Evolutionary conservation across 2,888 invertebrate genomes (phyloP), one percentile per base, ranked within the genome.

Genomic region (Anoncus sp.): DNA sequence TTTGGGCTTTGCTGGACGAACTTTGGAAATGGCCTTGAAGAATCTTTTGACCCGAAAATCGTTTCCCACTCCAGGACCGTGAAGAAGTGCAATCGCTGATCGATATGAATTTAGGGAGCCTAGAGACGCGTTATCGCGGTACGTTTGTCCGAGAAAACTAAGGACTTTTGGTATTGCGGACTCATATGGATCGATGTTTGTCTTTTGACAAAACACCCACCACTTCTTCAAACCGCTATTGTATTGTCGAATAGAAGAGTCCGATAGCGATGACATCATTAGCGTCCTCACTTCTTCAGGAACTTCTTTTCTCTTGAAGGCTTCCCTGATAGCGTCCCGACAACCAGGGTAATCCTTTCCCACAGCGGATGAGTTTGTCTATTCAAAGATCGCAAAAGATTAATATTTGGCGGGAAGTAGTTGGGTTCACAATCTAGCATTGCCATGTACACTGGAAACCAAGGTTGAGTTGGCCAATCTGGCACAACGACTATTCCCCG

Each of bases 271-370:
- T 5, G 20, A 22, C 2, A 60, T 1, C 22, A 60, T 60, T 3
- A 60, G 38, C 9, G 40, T 14, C n/a, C n/a, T 24, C 5, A 40
- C 22, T 3, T 45, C 59, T 7, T 59, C 2, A 12, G 40, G 40
- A 35, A 40, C 40, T 40, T 20, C 18, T 60, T 43, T 60, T 20
- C 22, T 22, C 40, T 60, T 24, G 43, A 60, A 60, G 1, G 43
- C 60, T 40, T 43, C n/a, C 24, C 43, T 20, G 43, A 60, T 43
- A 60, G 9, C 7, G 7, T 60, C 24, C 45, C 60, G 24, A 24
- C 43, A 60, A 60, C 43, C 60, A 43, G 60, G 60, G 43, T 43
- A 65, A 53, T 53, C 14, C n/a, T 7, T 14, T 53, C 2, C 53
- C 53, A 53, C 2, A 53, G 18, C 6, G 65, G 60, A n/a, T 43